phyloP scores from a whole-genome alignment of 2,113 vertebrate species.

The Loxodonta africana region DNA sequence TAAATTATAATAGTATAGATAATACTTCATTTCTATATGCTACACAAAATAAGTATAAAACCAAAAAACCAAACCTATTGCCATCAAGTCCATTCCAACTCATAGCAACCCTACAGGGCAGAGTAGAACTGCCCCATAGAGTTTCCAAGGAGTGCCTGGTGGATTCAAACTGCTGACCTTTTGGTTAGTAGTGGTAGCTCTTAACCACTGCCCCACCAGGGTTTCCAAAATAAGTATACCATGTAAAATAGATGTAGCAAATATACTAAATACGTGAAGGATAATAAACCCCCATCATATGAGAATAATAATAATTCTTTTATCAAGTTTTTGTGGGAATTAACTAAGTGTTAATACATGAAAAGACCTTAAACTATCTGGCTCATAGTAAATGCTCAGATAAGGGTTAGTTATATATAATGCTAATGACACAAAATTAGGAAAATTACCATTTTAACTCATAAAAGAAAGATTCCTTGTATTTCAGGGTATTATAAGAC shows the following conservation, averaged over 20 bases:
- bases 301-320: background rate
- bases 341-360: conserved; percentile 19
- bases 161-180: too few species aligned
- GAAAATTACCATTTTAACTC: too few species aligned
- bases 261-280: background rate
- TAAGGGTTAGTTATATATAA: background rate
- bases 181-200: too few species aligned
- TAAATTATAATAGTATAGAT: conserved; percentile 3
- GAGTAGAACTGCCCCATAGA: too few species aligned
- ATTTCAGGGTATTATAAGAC: too few species aligned
- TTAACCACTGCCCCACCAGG: too few species aligned
- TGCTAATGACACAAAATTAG: background rate
- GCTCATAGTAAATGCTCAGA: background rate
- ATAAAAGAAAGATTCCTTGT: too few species aligned
- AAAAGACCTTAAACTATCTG: background rate
- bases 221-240: background rate
- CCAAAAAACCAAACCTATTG: too few species aligned
- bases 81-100: too few species aligned
- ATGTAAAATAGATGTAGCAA: background rate
- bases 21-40: background rate
- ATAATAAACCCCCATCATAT: conserved; percentile 5
- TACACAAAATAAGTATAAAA: background rate
- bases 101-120: too few species aligned
- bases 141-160: too few species aligned
- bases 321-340: background rate